Evolutionary conservation across 1,140 invertebrate genomes (phyloP), one percentile per base, ranked within the genome.

Genomic region (Nasonia vitripennis): DNA sequence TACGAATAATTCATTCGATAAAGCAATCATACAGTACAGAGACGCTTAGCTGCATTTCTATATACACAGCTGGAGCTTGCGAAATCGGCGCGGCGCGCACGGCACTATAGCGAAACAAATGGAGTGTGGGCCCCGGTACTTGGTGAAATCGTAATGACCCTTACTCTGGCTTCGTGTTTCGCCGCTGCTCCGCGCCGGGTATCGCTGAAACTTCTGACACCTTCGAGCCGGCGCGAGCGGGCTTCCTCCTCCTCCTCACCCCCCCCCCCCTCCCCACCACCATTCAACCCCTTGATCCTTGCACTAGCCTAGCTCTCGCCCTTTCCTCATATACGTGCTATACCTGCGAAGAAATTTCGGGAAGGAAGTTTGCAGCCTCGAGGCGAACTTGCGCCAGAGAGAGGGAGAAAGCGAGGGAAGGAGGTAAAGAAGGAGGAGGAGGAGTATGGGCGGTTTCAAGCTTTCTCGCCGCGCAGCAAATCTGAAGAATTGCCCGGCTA

Each of bases 71-170:
- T 62, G 11, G 34, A 37, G 34, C 34, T 37, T 37, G 34, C 34
- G 41, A 45, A 45, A 45, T 45, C 41, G 41, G 41, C 27, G 27
- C 9, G 41, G 6, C 7, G 41, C 41, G 41, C 41, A 1, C 5
- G 34, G 10, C 41, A 11, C 41, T 45, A 45, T 45, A 45, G 41
- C 48, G 37, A 83, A 62, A 83, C 81, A 83, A 83, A 83, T 83
- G 71, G 81, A 83, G 70, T 34, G 67, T 14, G 12, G 20, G 67
- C 41, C 2, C 5, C 3, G 67, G 41, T 31, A 31, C 45, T 73
- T 81, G 17, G 23, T 81, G 80, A 81, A 81, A 81, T 81, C 45
- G 48, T 83, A 83, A 83, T 83, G 81, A 83, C 81, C 71, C 27
- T 48, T 17, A 62, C 55, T 27, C 67, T 17, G 51, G 77, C 77